phyloP scores from a whole-genome alignment of 2,797 vertebrate species.

The Erethizon dorsatum region DNA sequence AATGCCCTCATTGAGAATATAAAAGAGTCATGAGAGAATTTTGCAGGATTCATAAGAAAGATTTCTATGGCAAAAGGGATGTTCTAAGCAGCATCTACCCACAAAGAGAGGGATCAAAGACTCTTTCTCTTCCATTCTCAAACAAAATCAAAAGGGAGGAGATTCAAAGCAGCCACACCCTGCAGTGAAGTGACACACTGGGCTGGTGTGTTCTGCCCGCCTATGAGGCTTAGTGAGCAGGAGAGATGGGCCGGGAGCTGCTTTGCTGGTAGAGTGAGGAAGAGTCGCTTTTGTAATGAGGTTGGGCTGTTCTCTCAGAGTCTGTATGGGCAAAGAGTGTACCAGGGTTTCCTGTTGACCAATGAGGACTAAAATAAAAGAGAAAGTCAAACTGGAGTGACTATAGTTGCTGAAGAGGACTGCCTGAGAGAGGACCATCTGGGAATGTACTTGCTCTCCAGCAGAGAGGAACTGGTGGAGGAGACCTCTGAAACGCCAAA shows the following conservation, averaged over 20 bases:
- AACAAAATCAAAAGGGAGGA: background rate
- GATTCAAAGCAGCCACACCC: background rate
- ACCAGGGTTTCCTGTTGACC: background rate
- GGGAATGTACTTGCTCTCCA: background rate
- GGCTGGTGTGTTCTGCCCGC: background rate
- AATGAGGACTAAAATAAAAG: background rate
- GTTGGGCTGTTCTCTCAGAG: background rate
- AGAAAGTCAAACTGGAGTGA: background rate
- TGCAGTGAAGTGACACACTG: background rate
- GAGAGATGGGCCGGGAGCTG: background rate
- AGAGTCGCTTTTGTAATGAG: background rate
- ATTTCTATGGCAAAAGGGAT: background rate
- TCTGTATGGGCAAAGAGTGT: background rate
- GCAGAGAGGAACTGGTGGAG: background rate
- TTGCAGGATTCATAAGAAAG: background rate
- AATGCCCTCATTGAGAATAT: background rate
- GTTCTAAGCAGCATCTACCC: background rate
- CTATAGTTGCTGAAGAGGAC: background rate
- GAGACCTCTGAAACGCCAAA: background rate
- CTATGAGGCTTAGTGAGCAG: background rate
- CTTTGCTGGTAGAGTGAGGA: background rate
- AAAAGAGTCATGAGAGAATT: background rate
- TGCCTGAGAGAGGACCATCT: background rate
- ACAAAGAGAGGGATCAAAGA: background rate
- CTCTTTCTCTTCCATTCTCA: background rate